Base-by-base conservation (phyloP, 2,797 vertebrate genomes). In the Sebastes vulpes region DNA sequence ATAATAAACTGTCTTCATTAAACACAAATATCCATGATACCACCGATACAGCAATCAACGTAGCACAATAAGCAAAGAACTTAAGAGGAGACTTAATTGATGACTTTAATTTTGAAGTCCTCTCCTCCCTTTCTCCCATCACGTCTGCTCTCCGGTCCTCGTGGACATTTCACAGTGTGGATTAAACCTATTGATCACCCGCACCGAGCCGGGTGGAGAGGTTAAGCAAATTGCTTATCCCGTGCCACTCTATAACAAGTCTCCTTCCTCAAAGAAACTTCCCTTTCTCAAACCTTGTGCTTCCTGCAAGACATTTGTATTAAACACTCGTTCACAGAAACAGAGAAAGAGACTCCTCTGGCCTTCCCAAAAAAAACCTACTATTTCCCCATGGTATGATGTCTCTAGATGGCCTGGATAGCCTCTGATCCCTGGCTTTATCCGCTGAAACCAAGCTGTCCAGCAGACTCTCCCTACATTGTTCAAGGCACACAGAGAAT, bases 141-240 rank as follows among this genome's bases (percentile, higher is more conserved):
- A 11, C 20, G 65, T 20, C 77, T 63, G 16, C 65, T 60, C 9
- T 63, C 50, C 52, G 18, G 42, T 75, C 72, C 77, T 84, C 5
- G 1, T 63, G 61, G 85, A 85, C 48, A 42, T 73, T 65, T 84
- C 72, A 25, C 74, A 18, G 53, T 58, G 68, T 75, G 83, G 77
- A 92, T 88, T 83, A 94, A 90, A 86, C 79, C 83, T 88, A 94
- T 94, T 87, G 91, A 95, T 95, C 81, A 89, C 61, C 64, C 59
- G n/a, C 73, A 70, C 72, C 65, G 64, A 70, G 72, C 79, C 65
- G 73, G 77, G 78, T 74, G 31, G 80, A 70, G 83, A 85, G 87
- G 89, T 89, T 89, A 82, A 90, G 78, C 76, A 89, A 91, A 87
- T 77, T 76, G 64, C 50, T 81, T 64, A 59, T 75, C 53, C 56